phyloP scores from a whole-genome alignment of 2,888 invertebrate species.

The Suillia variegata region DNA sequence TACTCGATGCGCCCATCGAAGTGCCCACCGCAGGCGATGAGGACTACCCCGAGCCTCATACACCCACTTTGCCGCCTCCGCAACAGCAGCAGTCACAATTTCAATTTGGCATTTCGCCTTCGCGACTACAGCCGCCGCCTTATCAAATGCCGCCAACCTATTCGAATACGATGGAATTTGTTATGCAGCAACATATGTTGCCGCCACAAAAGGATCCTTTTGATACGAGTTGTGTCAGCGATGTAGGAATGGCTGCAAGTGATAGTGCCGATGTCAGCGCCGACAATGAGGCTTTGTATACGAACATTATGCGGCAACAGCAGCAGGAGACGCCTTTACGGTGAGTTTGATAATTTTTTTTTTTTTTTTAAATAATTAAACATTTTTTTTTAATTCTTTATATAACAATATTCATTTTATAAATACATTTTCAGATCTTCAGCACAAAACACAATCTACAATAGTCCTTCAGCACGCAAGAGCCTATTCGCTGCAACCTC shows the following conservation, averaged over 20 bases:
- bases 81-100: slow-evolving; percentile 29
- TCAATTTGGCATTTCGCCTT: slow-evolving; percentile 33
- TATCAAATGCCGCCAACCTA: slow-evolving; percentile 66
- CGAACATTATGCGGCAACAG: slow-evolving; percentile 41
- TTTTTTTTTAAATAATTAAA: not conserved
- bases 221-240: slow-evolving; percentile 70
- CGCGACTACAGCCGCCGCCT: slow-evolving; percentile 61
- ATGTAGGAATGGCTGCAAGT: slow-evolving; percentile 25
- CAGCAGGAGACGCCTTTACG: slow-evolving; percentile 28
- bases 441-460: slow-evolving; percentile 24
- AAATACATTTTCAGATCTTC: slow-evolving; percentile 7
- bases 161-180: slow-evolving; percentile 62
- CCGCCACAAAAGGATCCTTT: slow-evolving; percentile 66
- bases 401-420: not conserved
- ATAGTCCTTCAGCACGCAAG: slow-evolving; percentile 46
- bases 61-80: slow-evolving; percentile 34
- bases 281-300: slow-evolving; percentile 37
- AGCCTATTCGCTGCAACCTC: slow-evolving; percentile 39
- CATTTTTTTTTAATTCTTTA: not conserved
- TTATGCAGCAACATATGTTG: slow-evolving; percentile 35
- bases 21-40: slow-evolving; percentile 63
- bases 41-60: slow-evolving; percentile 20
- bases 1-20: slow-evolving; percentile 78
- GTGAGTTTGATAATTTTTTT: slow-evolving; percentile 15
- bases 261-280: not conserved